A percentile compares a stretch with the other conserved stretches of the same genome.
Evolutionary conservation across 2,888 invertebrate genomes (phyloP).

Genomic region (Cheilosia soror): DNA sequence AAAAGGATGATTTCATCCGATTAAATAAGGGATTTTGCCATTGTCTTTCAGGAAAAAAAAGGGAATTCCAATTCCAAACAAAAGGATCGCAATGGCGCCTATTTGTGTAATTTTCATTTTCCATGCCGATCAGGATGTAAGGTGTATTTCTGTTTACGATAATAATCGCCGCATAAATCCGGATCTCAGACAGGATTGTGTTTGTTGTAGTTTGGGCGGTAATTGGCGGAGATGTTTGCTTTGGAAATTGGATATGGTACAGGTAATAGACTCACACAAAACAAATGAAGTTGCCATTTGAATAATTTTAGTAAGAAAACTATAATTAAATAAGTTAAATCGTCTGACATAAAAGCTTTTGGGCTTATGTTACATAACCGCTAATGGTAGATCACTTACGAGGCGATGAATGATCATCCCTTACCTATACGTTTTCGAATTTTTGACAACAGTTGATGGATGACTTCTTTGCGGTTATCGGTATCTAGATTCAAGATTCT

Average conservation of each 20-base stretch:
- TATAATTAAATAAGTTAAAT: too few species aligned
- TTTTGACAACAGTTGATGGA: too few species aligned
- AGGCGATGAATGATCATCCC: too few species aligned
- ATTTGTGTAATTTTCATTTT: slow-evolving; percentile 32
- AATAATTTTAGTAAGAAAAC: neutral
- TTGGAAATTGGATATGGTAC: slow-evolving; percentile 46
- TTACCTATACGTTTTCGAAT: too few species aligned
- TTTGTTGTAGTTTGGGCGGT: slow-evolving; percentile 24
- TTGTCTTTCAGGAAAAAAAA: neutral
- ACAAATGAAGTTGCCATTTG: neutral
- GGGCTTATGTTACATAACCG: too few species aligned
- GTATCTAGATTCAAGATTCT: too few species aligned
- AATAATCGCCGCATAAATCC: slow-evolving; percentile 68
- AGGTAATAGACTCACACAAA: neutral
- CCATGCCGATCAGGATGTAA: slow-evolving; percentile 55
- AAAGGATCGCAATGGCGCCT: slow-evolving; percentile 63
- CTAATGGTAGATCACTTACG: too few species aligned
- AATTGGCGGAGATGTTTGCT: slow-evolving; percentile 63
- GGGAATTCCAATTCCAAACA: slow-evolving; percentile 11
- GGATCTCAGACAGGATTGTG: slow-evolving; percentile 57
- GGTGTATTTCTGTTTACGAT: slow-evolving; percentile 73
- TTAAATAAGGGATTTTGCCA: slow-evolving; percentile 47
- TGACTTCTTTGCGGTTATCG: too few species aligned
- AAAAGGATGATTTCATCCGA: slow-evolving; percentile 67
- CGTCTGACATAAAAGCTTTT: too few species aligned